Conservation (phyloP, 2,888 invertebrate species). For the Aporophyla nigra region DNA sequence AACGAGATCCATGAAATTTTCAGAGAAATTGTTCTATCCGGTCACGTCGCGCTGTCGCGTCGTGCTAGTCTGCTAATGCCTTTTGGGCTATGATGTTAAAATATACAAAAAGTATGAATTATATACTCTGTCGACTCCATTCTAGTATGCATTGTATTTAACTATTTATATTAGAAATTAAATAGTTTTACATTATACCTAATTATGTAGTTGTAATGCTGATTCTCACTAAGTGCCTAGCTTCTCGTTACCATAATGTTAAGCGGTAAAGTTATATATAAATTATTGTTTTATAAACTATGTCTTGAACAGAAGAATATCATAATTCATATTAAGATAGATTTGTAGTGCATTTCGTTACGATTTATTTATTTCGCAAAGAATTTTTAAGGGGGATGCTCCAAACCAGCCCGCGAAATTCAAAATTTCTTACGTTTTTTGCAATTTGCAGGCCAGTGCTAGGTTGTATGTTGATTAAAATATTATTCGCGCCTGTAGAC, state of each 20-base stretch:
- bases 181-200: slow-evolving; percentile 25
- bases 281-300: slow-evolving; percentile 24
- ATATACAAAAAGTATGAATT: slow-evolving; percentile 31
- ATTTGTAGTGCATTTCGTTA: slow-evolving; percentile 6
- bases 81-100: background rate
- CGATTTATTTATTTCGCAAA: slow-evolving; percentile 11
- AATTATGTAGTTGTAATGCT: slow-evolving; percentile 37
- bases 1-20: too few species aligned
- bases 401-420: too few species aligned
- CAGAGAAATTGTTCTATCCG: too few species aligned
- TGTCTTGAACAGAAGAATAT: slow-evolving; percentile 19
- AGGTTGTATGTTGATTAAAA: too few species aligned
- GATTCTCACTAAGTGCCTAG: slow-evolving; percentile 82
- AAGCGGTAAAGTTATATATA: slow-evolving; percentile 36
- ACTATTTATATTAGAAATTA: slow-evolving; percentile 40
- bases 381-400: too few species aligned
- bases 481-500: too few species aligned
- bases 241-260: slow-evolving; percentile 68
- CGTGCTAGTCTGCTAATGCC: too few species aligned
- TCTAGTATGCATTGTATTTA: slow-evolving; percentile 44
- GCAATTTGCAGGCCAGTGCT: too few species aligned
- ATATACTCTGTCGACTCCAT: background rate
- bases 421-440: too few species aligned
- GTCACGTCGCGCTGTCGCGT: too few species aligned
- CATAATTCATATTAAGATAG: background rate